Conservation (phyloP, 1,140 invertebrate species). For the Lineus longissimus region DNA sequence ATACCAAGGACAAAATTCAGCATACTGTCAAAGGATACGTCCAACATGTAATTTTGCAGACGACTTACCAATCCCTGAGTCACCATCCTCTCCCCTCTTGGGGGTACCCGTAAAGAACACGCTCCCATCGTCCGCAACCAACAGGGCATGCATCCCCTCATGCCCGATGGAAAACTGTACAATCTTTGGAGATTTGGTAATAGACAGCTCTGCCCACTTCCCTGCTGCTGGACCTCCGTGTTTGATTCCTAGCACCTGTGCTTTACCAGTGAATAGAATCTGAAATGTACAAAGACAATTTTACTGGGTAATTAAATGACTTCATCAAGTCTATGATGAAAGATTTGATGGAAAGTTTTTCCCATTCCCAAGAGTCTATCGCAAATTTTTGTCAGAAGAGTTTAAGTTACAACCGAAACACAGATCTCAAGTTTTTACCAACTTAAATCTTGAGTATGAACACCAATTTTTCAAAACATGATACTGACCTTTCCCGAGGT, state of each 20-base stretch:
- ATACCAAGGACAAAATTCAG: too few species aligned
- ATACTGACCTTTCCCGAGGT: conserved; percentile 68
- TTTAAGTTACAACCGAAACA: too few species aligned
- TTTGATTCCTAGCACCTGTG: conserved; percentile 70
- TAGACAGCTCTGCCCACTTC: conserved; percentile 71
- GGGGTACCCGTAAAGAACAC: conserved; percentile 84
- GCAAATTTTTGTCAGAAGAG: too few species aligned
- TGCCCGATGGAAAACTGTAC: conserved; percentile 82
- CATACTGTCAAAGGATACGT: too few species aligned
- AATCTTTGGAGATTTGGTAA: conserved; percentile 74
- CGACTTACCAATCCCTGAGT: conserved; percentile 57
- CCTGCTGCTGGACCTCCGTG: conserved; percentile 59
- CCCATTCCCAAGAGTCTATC: too few species aligned
- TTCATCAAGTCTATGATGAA: too few species aligned
- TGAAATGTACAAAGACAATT: conserved; percentile 35
- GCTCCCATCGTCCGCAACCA: conserved; percentile 84
- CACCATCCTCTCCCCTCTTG: conserved; percentile 90
- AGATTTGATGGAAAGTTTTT: too few species aligned
- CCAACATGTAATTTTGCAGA: too few species aligned
- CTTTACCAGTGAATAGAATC: conserved; percentile 76
- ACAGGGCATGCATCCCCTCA: conserved; percentile 83
- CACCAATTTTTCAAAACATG: too few species aligned
- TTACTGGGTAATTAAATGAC: too few species aligned
- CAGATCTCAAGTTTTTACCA: too few species aligned
- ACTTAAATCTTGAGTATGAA: too few species aligned